Percentiles rank a stretch among this genome's conserved stretches.
These are phyloP conservation scores for Melanotaenia pygmaea DNA, from an alignment of 2,797 vertebrate species.

Conservation along the genomic window DNA sequence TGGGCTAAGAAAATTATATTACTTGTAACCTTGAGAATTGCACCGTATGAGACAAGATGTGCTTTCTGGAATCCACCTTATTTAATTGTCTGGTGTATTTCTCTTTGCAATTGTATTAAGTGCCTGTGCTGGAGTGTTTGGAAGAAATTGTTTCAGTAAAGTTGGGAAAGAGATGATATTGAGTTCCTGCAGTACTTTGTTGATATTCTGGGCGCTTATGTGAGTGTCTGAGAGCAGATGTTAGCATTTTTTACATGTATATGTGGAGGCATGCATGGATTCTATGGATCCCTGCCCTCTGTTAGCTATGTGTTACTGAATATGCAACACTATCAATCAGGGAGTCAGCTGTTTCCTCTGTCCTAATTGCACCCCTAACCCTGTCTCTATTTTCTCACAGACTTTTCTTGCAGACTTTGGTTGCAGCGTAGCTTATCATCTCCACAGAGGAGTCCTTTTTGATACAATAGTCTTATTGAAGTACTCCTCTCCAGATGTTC, in stretches of 20 bases:
- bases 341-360: slow-evolving; percentile 60
- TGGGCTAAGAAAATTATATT: slow-evolving; percentile 33
- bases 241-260: slow-evolving; percentile 47
- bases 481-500: slow-evolving; percentile 82
- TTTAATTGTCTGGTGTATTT: slow-evolving; percentile 32
- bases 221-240: slow-evolving; percentile 8
- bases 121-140: slow-evolving; percentile 32
- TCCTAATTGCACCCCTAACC: slow-evolving; percentile 76
- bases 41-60: slow-evolving; percentile 23
- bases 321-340: slow-evolving; percentile 65
- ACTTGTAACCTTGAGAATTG: slow-evolving; percentile 46
- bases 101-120: slow-evolving; percentile 31
- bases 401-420: slow-evolving; percentile 57
- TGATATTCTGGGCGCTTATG: slow-evolving; percentile 1
- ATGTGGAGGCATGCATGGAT: slow-evolving; percentile 9
- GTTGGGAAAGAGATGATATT: slow-evolving; percentile 34
- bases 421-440: slow-evolving; percentile 62
- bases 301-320: slow-evolving; percentile 55
- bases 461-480: slow-evolving; percentile 83
- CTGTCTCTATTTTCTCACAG: slow-evolving; percentile 51
- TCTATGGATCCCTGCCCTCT: slow-evolving; percentile 29
- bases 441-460: slow-evolving; percentile 72
- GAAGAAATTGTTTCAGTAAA: slow-evolving; percentile 37
- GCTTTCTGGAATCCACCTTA: slow-evolving; percentile 25
- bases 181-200: slow-evolving; percentile 30